Conservation (phyloP, 2,888 invertebrate species). For the Nomada fabriciana region DNA sequence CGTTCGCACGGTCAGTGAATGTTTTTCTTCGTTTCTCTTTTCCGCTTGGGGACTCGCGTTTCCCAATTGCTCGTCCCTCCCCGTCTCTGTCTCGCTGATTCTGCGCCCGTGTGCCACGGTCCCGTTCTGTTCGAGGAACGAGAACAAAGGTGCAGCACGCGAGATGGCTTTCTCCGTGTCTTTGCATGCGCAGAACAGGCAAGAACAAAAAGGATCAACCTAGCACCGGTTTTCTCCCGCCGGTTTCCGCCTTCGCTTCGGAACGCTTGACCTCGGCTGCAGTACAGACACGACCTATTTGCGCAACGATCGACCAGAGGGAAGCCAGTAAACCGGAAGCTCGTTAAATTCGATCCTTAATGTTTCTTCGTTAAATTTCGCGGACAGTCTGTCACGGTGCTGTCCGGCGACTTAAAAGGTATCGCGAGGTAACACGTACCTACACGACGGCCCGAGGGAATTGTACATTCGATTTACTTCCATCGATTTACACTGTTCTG, state of each 20-base stretch:
- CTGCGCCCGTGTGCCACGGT: not conserved
- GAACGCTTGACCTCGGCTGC: conserved; percentile 55
- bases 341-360: conserved; percentile 53
- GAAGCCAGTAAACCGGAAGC: conserved; percentile 48
- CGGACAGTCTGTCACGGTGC: not conserved
- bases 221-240: conserved; percentile 34
- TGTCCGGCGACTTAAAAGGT: not conserved
- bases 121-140: not conserved
- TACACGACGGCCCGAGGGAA: too few species aligned
- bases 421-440: not conserved
- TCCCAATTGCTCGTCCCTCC: conserved; percentile 22
- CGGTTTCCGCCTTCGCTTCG: conserved; percentile 29
- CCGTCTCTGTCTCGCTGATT: not conserved
- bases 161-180: conserved; percentile 40
- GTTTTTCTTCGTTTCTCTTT: not conserved
- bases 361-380: conserved; percentile 50
- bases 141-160: conserved; percentile 50
- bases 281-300: conserved; percentile 54
- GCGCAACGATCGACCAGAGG: conserved; percentile 27
- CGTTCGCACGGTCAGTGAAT: conserved; percentile 40
- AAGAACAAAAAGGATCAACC: conserved; percentile 30
- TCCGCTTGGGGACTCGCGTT: conserved; percentile 11
- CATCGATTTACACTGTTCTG: too few species aligned
- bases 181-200: conserved; percentile 33
- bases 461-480: too few species aligned